Conservation (phyloP, 2,113 vertebrate species). For the Archocentrus centrarchus region DNA sequence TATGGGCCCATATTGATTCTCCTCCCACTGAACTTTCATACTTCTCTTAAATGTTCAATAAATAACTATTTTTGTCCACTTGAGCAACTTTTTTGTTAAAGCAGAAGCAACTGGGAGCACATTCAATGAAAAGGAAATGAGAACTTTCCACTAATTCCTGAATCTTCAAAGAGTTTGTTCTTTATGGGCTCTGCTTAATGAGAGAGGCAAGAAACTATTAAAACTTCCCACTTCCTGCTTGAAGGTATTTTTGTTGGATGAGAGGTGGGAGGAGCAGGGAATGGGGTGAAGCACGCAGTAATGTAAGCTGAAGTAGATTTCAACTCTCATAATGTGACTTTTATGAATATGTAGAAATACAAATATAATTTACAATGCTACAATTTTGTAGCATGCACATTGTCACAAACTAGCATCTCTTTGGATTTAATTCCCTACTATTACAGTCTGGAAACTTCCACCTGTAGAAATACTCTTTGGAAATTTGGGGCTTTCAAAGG, state of each 20-base stretch:
- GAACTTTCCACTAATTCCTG: constrained; percentile 19
- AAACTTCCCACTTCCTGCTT: constrained; percentile 44
- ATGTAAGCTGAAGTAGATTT: background rate
- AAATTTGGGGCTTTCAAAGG: too few relatives aligned
- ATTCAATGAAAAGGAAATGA: constrained; percentile 17
- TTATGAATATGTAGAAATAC: too few relatives aligned
- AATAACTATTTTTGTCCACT: background rate
- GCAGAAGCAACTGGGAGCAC: constrained; percentile 26
- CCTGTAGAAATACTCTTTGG: too few relatives aligned
- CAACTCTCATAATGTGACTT: too few relatives aligned
- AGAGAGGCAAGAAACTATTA: constrained; percentile 20
- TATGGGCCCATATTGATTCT: background rate
- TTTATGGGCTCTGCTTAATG: constrained; percentile 11
- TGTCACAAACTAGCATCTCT: too few relatives aligned
- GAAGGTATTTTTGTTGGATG: background rate
- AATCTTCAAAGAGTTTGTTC: constrained; percentile 16
- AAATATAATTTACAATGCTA: too few relatives aligned
- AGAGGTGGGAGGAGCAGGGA: background rate
- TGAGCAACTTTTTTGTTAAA: constrained; percentile 5
- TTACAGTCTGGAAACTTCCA: too few relatives aligned
- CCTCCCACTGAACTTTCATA: background rate
- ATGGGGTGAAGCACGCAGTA: background rate
- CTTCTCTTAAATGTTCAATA: background rate
- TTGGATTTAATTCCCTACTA: too few relatives aligned
- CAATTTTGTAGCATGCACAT: too few relatives aligned